phyloP scores from a whole-genome alignment of 2,888 invertebrate species.

The Epistrophe grossulariae region DNA sequence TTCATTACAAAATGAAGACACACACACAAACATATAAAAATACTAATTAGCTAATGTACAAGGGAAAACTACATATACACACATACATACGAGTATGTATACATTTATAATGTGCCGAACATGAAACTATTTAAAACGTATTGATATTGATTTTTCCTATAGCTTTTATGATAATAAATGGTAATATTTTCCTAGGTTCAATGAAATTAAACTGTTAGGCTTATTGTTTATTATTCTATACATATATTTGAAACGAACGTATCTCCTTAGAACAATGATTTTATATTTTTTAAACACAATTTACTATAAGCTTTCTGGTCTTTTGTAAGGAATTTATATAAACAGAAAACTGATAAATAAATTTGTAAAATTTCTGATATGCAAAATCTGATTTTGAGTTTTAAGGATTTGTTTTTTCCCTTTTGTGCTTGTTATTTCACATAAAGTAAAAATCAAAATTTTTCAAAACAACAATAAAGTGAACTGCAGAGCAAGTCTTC shows the following conservation, averaged over 20 bases:
- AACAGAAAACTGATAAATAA: no score
- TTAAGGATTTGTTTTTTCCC: no score
- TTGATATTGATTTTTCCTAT: conserved; percentile 17
- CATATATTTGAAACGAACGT: neutral
- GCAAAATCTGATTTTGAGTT: no score
- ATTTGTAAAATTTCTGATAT: no score
- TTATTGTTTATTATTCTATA: neutral
- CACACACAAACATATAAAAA: neutral
- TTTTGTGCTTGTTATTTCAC: no score
- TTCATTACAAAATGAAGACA: conserved; percentile 18
- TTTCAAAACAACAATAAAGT: no score
- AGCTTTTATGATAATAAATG: neutral
- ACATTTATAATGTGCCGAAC: no score
- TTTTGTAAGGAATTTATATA: no score
- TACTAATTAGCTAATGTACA: conserved; percentile 40
- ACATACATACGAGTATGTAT: neutral
- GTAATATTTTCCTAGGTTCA: neutral
- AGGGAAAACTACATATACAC: neutral
- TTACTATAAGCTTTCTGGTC: neutral
- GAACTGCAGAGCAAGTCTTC: no score
- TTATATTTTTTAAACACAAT: neutral
- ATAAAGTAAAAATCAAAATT: no score
- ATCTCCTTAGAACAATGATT: neutral
- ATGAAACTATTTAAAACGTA: neutral
- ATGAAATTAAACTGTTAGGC: neutral